Base-by-base conservation (phyloP, 2,113 vertebrate genomes). In the Nasalis larvatus region DNA sequence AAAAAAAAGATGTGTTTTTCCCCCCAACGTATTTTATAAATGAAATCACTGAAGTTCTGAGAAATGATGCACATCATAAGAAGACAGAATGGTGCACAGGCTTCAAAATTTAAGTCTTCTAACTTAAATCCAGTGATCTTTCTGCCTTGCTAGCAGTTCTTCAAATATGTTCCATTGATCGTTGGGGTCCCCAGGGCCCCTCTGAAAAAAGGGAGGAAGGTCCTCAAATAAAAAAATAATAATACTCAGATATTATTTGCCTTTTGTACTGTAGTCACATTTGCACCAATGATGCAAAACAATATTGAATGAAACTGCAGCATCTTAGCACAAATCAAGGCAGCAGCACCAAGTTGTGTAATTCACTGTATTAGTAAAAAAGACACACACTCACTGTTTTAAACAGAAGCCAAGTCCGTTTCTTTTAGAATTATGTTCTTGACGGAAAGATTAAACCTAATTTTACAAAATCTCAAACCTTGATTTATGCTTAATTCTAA, bases 381-480 rank as follows among this genome's bases (percentile, higher is more conserved):
- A 27, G 40, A 83, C 6, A 3, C 27, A 58, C 4, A 10, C 10
- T 80, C 49, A 40, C 68, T 40, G 17, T 23, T 42, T 40, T 23
- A 58, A 82, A 49, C 32, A 83, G 60, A 63, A 11, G 66, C 7
- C 66, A 68, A 68, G 66, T 32, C 8, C 60, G 25, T 88, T 88
- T 74, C n/a, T 47, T 12, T 42, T 56, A 87, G 27, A 16, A 56
- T 78, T 12, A 30, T 56, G 32, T 68, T 8, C 8, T 35, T 32
- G 12, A 56, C 42, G n/a, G 77, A 81, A 91, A 77, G 47, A 4
- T 6, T 73, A 58, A 83, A 86, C 25, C 18, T 49, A 49, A 85
- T 45, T 91, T 95, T 69, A 89, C 40, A 69, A 90, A 95, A 77
- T 69, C 25, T 32, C 63, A 83, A 94, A 90, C 63, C 25, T 13